These are phyloP conservation scores for Grallaria varia DNA, from an alignment of 2,113 vertebrate species.

Conservation along the genomic window DNA sequence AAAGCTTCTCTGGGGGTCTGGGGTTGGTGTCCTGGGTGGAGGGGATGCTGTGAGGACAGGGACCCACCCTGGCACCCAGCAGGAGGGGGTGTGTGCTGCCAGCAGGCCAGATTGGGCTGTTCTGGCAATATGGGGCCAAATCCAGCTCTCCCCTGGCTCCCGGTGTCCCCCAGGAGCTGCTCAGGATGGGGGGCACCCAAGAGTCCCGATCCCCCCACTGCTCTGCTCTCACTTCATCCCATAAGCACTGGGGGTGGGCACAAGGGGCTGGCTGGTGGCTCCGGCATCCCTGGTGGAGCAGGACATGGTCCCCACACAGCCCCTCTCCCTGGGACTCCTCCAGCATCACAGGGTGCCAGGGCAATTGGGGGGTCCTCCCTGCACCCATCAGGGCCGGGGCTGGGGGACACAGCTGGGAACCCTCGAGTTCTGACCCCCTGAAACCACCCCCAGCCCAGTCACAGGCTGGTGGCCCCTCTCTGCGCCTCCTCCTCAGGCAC, in stretches of 20 bases:
- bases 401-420: neutral
- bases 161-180: neutral
- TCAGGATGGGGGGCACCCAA: neutral
- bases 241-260: neutral
- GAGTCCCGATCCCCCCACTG: accelerated
- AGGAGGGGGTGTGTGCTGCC: neutral
- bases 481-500: neutral
- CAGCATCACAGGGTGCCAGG: accelerated
- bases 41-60: neutral
- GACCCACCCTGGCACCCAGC: neutral
- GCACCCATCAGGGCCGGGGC: neutral
- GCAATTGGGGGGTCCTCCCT: neutral
- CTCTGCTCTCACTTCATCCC: neutral
- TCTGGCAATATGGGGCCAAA: neutral
- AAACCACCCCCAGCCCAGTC: neutral
- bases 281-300: neutral
- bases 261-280: neutral
- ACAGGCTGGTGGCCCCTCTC: neutral
- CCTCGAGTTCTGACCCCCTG: neutral
- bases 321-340: neutral
- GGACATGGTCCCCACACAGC: neutral
- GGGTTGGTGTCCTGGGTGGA: neutral
- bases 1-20: neutral
- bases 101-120: neutral
- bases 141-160: neutral